Conservation (phyloP, 2,888 invertebrate species). For the Hedya salicella region DNA sequence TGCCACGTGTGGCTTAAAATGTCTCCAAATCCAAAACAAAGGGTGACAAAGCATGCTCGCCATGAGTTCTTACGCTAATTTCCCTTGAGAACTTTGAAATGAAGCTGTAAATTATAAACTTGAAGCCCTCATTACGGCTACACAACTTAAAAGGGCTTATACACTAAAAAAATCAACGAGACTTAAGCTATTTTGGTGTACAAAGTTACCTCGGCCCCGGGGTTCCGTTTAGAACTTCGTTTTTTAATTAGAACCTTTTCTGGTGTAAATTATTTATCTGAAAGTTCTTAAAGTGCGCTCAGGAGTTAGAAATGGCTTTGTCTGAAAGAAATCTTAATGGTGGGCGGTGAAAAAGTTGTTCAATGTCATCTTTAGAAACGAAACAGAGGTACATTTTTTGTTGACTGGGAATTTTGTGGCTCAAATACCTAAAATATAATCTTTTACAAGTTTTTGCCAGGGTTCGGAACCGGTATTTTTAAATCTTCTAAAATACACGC, state of each 20-base stretch:
- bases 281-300: conserved; percentile 27
- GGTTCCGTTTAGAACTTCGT: conserved; percentile 15
- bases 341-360: not conserved
- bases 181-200: not conserved
- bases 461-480: no score
- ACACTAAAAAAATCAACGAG: not conserved
- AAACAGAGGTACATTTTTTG: not conserved
- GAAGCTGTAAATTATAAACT: conserved; percentile 39
- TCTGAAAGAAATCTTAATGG: conserved; percentile 6
- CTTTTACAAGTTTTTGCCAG: no score
- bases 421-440: no score
- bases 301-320: conserved; percentile 22
- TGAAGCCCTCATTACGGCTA: conserved; percentile 25
- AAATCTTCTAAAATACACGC: no score
- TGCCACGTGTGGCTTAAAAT: not conserved
- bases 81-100: conserved; percentile 27
- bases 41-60: not conserved
- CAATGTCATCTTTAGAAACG: not conserved
- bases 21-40: conserved; percentile 8
- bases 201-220: not conserved
- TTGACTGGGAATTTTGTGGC: not conserved
- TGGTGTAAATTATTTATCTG: conserved; percentile 35
- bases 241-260: conserved; percentile 40
- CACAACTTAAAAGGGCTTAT: conserved; percentile 1
- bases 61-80: conserved; percentile 32